Base-by-base conservation (phyloP, 2,113 vertebrate genomes). In the Aepyceros melampus region DNA sequence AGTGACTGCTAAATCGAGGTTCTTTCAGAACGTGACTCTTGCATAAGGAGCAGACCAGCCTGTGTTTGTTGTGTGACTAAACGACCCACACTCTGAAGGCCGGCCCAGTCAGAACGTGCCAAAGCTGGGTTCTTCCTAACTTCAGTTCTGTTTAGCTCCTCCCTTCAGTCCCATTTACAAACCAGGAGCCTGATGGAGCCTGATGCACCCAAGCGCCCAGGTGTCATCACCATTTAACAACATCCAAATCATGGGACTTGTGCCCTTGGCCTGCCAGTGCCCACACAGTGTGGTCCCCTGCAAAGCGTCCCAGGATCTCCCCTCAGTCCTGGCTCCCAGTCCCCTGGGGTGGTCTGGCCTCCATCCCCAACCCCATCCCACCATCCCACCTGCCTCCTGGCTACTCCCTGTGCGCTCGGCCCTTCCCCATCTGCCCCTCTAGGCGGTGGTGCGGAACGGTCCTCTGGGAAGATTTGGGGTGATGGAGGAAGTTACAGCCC, bases 401-500 rank as follows among this genome's bases (percentile, higher is more conserved):
- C 64, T 25, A 10, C 58, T 85, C 49, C 11, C 27, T 13, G 33
- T 49, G 11, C 0, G 0, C 7, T 9, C 25, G 5, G 3, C 10
- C 33, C 6, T 83, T 9, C 21, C 40, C 10, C 0, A 3, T 23
- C 40, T 9, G 21, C 7, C 29, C 2, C n/a, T 16, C 43, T 2
- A 79, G 71, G 36, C 0, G 0, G 56, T 4, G 11, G 81, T 29
- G 17, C 1, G 9, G 58, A 67, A 23, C 2, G 2, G 89, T 49
- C 56, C 82, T 87, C n/a, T 29, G 3, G 23, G 76, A 31, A 84
- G 62, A 36, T 36, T 45, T 27, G 10, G 53, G 25, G 91, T 9
- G 1, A 27, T 23, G 29, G 87, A 43, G 25, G 36, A 36, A 2
- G 33, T 40, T 25, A 31, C 11, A 43, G 49, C 67, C 40, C 58